Evolutionary conservation across 2,113 vertebrate genomes (phyloP).

Genomic region (Colius striatus): DNA sequence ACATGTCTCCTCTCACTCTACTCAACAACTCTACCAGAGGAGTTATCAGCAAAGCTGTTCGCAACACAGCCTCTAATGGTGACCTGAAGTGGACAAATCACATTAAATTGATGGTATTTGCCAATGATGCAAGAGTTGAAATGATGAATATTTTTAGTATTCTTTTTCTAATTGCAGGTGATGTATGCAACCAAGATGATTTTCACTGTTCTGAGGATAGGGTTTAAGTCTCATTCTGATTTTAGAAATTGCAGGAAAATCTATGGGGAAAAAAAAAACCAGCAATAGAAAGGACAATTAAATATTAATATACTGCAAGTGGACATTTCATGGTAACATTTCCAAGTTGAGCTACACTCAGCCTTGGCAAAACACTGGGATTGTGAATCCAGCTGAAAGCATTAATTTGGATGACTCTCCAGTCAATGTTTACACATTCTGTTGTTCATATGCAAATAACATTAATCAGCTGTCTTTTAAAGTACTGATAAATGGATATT

Average conservation of each 20-base stretch:
- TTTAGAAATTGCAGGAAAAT: background rate
- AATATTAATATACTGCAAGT: background rate
- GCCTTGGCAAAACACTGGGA: background rate
- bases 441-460: slow-evolving; percentile 30
- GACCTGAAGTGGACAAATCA: background rate
- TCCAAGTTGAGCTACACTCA: background rate
- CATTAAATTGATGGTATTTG: background rate
- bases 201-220: background rate
- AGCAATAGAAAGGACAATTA: background rate
- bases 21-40: background rate
- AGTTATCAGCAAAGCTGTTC: background rate
- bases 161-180: background rate
- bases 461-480: slow-evolving; percentile 25
- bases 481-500: background rate
- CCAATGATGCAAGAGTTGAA: background rate
- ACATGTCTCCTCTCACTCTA: background rate
- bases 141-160: background rate
- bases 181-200: background rate
- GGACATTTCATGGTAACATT: background rate
- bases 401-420: background rate
- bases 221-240: background rate
- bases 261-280: background rate
- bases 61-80: background rate
- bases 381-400: background rate
- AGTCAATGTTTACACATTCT: slow-evolving; percentile 2